Evolutionary conservation across 2,113 vertebrate species (phyloP).

Genomic region (Felis catus): DNA sequence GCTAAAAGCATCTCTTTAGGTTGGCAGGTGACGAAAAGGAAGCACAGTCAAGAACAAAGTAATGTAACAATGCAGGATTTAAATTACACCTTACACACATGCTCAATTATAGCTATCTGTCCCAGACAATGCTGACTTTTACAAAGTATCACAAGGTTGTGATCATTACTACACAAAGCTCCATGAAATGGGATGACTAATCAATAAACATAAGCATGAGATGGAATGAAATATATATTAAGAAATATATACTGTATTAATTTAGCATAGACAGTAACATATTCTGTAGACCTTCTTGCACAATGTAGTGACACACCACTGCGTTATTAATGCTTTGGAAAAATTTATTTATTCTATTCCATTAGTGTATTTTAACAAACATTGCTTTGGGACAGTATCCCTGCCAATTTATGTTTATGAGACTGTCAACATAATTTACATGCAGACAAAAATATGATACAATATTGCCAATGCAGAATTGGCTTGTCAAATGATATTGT

Average conservation of each 20-base stretch:
- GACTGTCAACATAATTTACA: conserved; percentile 90
- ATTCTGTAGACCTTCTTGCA: conserved; percentile 57
- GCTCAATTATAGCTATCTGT: background rate
- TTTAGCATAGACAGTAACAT: conserved; percentile 62
- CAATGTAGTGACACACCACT: conserved; percentile 48
- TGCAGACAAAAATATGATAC: conserved; percentile 89
- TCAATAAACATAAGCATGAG: conserved; percentile 58
- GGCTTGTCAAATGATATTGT: conserved; percentile 88
- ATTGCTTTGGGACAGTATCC: conserved; percentile 87
- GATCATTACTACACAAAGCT: background rate
- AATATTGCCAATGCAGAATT: conserved; percentile 86
- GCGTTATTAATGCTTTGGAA: conserved; percentile 80
- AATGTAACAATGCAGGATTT: background rate
- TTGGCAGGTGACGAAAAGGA: background rate
- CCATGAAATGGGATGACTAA: conserved; percentile 31
- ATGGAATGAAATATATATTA: conserved; percentile 50
- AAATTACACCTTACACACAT: background rate
- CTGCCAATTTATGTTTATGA: conserved; percentile 90
- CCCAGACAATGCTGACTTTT: background rate
- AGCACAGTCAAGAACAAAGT: background rate
- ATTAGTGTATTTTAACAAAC: conserved; percentile 88
- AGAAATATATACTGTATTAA: conserved; percentile 55
- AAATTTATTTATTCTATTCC: conserved; percentile 87
- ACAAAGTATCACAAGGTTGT: background rate
- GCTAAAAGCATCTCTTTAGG: background rate